phyloP scores from a whole-genome alignment of 2,888 invertebrate genomes.

The Drosophila leonis region DNA sequence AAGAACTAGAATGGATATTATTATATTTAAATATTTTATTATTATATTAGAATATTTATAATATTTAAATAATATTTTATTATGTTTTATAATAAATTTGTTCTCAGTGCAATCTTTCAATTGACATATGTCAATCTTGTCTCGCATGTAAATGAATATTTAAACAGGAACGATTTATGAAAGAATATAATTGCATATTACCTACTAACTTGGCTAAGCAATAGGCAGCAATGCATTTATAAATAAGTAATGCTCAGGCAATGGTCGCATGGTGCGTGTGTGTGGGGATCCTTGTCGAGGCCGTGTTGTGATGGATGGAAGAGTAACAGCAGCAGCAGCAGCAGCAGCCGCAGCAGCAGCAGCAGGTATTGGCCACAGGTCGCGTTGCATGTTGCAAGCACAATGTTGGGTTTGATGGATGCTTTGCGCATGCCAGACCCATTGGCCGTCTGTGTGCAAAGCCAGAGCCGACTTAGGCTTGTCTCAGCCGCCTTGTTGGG shows the following conservation, averaged over 20 bases:
- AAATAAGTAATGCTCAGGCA: slow-evolving; percentile 12
- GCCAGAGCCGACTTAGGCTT: slow-evolving; percentile 50
- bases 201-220: neutral
- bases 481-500: slow-evolving; percentile 60
- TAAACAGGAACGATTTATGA: neutral
- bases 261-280: neutral
- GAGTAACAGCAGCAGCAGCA: neutral
- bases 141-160: neutral
- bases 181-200: neutral
- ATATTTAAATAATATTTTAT: neutral
- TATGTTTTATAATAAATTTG: neutral
- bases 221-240: neutral
- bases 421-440: slow-evolving; percentile 64
- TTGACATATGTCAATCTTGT: neutral
- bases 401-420: slow-evolving; percentile 48
- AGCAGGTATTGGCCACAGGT: slow-evolving; percentile 20
- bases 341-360: neutral
- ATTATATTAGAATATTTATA: neutral
- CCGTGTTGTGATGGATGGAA: slow-evolving; percentile 17
- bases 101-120: neutral
- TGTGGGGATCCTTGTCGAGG: slow-evolving; percentile 17
- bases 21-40: neutral
- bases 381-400: slow-evolving; percentile 27
- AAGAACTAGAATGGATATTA: neutral
- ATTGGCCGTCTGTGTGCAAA: slow-evolving; percentile 40